Conservation (phyloP, 2,113 vertebrate species). For the Danio rerio region GRCz12tu NC_133185.1:4208001-4208500, state of each 20-base stretch:
- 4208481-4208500: neutral
- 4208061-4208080: conserved; percentile 58
- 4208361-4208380: conserved; percentile 12
- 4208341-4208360: conserved; percentile 41
- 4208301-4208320: conserved; percentile 32
- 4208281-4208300: conserved; percentile 48
- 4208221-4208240: conserved; percentile 44
- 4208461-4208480: neutral
- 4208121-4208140: neutral
- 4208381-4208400: neutral
- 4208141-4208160: neutral
- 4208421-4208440: neutral
- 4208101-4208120: conserved; percentile 21
- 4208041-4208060: conserved; percentile 52
- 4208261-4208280: conserved; percentile 48
- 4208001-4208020: conserved; percentile 19
- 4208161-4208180: conserved; percentile 28
- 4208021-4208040: conserved; percentile 53
- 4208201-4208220: conserved; percentile 27
- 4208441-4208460: too few species aligned
- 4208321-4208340: conserved; percentile 50
- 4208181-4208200: neutral
- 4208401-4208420: neutral
- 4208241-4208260: conserved; percentile 52
- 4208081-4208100: conserved; percentile 45